Evolutionary conservation across 2,797 vertebrate species (phyloP).

Genomic region (Gallinago solitaria): DNA sequence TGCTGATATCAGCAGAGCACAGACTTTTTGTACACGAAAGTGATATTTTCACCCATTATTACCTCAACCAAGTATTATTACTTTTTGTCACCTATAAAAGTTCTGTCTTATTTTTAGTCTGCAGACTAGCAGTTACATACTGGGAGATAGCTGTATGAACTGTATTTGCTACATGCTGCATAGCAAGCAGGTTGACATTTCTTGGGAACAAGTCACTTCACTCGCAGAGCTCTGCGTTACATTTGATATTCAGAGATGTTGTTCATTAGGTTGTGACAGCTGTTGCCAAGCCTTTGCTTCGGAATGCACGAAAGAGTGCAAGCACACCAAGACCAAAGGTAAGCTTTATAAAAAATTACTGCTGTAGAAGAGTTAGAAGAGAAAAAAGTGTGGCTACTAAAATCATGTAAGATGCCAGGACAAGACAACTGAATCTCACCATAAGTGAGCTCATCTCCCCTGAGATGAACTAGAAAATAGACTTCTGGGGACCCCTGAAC

Average conservation of each 20-base stretch:
- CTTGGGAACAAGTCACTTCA: conserved; percentile 31
- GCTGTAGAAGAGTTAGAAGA: background rate
- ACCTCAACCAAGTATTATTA: background rate
- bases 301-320: background rate
- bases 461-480: background rate
- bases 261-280: conserved; percentile 62
- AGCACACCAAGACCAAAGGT: background rate
- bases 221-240: conserved; percentile 24
- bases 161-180: conserved; percentile 15
- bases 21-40: background rate
- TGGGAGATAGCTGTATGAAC: background rate
- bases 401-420: background rate
- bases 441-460: background rate
- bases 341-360: conserved; percentile 3
- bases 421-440: background rate
- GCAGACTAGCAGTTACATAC: background rate
- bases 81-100: background rate
- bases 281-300: conserved; percentile 37
- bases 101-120: background rate
- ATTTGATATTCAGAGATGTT: conserved; percentile 64
- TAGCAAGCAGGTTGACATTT: conserved; percentile 52
- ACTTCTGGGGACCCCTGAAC: background rate
- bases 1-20: background rate
- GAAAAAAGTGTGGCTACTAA: background rate
- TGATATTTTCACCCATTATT: conserved; percentile 11